phyloP scores from a whole-genome alignment of 2,888 invertebrate species.

The Mamestra brassicae region DNA sequence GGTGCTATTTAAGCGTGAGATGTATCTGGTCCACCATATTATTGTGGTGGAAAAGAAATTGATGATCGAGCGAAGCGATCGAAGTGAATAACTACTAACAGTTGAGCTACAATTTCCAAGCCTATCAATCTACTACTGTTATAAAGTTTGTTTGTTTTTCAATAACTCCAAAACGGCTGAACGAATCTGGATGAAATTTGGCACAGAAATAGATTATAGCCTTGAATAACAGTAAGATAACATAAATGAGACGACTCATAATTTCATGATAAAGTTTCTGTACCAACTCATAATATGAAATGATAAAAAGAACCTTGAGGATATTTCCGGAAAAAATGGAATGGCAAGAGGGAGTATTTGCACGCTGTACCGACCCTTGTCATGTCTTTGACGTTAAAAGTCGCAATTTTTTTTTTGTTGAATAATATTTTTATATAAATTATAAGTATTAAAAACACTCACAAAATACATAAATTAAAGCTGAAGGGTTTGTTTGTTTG shows the following conservation, averaged over 20 bases:
- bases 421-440: not conserved
- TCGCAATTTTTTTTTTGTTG: constrained; percentile 18
- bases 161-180: too few relatives aligned
- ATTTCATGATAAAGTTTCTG: not conserved
- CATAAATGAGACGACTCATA: not conserved
- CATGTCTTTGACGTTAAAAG: constrained; percentile 20
- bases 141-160: too few relatives aligned
- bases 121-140: too few relatives aligned
- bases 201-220: too few relatives aligned
- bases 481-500: too few relatives aligned
- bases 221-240: not conserved
- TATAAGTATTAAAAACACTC: not conserved
- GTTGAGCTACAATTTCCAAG: too few relatives aligned
- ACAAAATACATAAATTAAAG: not conserved
- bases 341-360: constrained; percentile 22
- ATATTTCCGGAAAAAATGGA: constrained; percentile 22
- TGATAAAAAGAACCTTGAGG: constrained; percentile 11
- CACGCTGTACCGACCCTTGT: constrained; percentile 36
- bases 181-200: too few relatives aligned
- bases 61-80: not conserved
- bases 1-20: constrained; percentile 26
- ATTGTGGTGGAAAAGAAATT: not conserved
- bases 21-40: constrained; percentile 9
- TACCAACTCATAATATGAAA: constrained; percentile 10
- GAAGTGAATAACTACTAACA: not conserved